phyloP scores from a whole-genome alignment of 2,113 vertebrate species.

The Varanus salvator region DNA sequence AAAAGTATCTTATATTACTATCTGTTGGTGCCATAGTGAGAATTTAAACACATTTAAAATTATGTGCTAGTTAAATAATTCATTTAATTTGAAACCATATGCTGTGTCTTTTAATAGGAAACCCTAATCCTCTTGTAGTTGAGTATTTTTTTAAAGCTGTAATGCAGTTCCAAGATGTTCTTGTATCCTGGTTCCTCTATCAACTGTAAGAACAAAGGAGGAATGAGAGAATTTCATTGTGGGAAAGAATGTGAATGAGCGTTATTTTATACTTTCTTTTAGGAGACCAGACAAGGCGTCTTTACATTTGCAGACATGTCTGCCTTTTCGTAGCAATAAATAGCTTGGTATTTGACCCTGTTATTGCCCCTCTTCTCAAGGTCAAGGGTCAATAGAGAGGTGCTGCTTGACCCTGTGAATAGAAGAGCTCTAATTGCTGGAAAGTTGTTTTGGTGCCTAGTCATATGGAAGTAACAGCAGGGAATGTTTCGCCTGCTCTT shows the following conservation, averaged over 20 bases:
- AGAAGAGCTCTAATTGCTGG: not conserved
- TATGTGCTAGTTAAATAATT: not conserved
- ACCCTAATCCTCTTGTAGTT: not conserved
- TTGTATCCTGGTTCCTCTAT: not conserved
- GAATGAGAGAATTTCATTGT: slow-evolving; percentile 1
- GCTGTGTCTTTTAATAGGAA: not conserved
- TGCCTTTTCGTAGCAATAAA: slow-evolving; percentile 24
- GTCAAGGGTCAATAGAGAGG: slow-evolving; percentile 1
- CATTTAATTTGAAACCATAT: slow-evolving; percentile 16
- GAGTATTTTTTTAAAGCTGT: slow-evolving; percentile 2
- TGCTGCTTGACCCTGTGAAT: not conserved
- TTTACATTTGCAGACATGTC: slow-evolving; percentile 16
- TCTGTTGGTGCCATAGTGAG: not conserved
- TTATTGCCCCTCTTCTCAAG: not conserved
- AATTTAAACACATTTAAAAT: not conserved
- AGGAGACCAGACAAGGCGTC: slow-evolving; percentile 12
- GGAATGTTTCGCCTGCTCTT: not conserved
- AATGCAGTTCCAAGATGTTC: not conserved
- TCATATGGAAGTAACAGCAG: not conserved
- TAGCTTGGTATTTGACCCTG: slow-evolving; percentile 18
- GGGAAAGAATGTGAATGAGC: slow-evolving; percentile 13
- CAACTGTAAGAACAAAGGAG: slow-evolving; percentile 6
- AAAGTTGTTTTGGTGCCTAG: not conserved
- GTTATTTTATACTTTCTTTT: slow-evolving; percentile 22
- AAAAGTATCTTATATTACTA: not conserved